Evolutionary conservation across 2,113 vertebrate species (phyloP).

Genomic region (Anguilla rostrata): DNA sequence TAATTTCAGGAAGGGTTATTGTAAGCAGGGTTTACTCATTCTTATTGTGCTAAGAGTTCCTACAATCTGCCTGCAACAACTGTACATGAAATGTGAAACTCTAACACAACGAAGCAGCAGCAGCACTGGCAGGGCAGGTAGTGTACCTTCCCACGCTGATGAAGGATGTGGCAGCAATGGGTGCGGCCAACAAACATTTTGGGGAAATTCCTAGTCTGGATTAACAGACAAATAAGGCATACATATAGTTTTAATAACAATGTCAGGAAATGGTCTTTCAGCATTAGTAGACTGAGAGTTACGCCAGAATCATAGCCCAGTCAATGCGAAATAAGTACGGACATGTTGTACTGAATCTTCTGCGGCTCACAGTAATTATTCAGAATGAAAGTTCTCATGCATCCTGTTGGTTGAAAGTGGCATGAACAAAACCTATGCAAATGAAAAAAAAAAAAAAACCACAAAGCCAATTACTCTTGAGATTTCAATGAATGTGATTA

Average conservation of each 20-base stretch:
- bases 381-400: background rate
- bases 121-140: too few relatives aligned
- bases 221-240: too few relatives aligned
- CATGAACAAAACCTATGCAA: constrained; percentile 49
- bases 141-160: too few relatives aligned
- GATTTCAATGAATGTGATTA: constrained; percentile 28
- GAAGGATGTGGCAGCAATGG: too few relatives aligned
- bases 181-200: too few relatives aligned
- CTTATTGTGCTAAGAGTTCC: background rate
- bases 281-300: too few relatives aligned
- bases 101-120: too few relatives aligned
- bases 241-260: too few relatives aligned
- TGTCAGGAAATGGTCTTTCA: too few relatives aligned
- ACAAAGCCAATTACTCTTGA: constrained; percentile 37
- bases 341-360: background rate
- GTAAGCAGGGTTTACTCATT: background rate
- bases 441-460: constrained; percentile 39
- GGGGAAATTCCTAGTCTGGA: too few relatives aligned
- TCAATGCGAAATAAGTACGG: background rate
- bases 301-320: background rate
- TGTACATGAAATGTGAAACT: too few relatives aligned
- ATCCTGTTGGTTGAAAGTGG: constrained; percentile 46
- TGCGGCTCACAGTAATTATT: background rate
- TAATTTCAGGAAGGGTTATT: background rate
- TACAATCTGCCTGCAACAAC: background rate